These are phyloP conservation scores for Lycaon pictus DNA, from an alignment of 2,113 vertebrate genomes.

Conservation along the genomic window DNA sequence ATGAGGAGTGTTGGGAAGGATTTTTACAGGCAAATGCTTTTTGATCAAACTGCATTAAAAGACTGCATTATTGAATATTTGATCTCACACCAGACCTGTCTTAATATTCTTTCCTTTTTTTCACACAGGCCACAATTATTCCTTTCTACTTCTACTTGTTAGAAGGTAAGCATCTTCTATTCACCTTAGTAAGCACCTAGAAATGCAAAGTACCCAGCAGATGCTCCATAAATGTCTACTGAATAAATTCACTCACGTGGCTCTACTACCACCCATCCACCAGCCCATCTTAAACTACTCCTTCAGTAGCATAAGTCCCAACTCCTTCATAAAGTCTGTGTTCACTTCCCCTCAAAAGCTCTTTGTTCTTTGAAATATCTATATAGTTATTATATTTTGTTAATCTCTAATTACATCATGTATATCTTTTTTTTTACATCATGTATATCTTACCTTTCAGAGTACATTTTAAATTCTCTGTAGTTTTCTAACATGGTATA, in stretches of 20 bases:
- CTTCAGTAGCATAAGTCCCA: not conserved
- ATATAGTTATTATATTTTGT: not conserved
- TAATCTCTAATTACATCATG: not conserved
- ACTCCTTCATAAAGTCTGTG: not conserved
- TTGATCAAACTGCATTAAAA: not conserved
- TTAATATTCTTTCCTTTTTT: not conserved
- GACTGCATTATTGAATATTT: not conserved
- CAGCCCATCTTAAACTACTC: not conserved
- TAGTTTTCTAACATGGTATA: not conserved
- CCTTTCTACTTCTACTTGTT: not conserved
- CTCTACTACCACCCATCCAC: not conserved
- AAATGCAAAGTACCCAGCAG: not conserved
- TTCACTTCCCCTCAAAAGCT: not conserved
- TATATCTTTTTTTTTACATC: not conserved
- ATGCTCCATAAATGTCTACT: not conserved
- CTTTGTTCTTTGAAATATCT: not conserved
- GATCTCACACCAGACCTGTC: not conserved
- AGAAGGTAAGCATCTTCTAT: not conserved
- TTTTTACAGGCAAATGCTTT: not conserved
- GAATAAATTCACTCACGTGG: not conserved
- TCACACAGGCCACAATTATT: not conserved
- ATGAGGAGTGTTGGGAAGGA: not conserved
- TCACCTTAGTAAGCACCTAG: not conserved
- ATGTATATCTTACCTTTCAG: not conserved
- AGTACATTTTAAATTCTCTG: conserved; percentile 22